Percentiles rank a stretch among this genome's conserved stretches.
phyloP scores from a whole-genome alignment of 2,797 vertebrate species.

The Lerista edwardsae region DNA sequence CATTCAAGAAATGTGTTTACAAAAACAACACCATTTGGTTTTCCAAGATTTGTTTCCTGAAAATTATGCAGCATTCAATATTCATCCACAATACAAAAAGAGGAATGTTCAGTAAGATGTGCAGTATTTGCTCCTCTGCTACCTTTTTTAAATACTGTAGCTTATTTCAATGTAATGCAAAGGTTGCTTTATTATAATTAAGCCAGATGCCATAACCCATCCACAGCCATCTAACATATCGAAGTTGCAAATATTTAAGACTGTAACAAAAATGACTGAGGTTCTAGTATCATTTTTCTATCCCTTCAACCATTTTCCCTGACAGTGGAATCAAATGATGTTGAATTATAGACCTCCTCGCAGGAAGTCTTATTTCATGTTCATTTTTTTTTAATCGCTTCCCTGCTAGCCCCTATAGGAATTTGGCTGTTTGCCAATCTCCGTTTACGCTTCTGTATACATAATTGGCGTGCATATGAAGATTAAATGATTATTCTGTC shows the following conservation, averaged over 20 bases:
- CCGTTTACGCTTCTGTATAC: conserved; percentile 68
- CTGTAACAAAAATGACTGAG: conserved; percentile 75
- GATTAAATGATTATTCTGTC: conserved; percentile 71
- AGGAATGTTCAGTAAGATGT: conserved; percentile 4
- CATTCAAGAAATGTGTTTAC: neutral
- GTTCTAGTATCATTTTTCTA: conserved; percentile 77
- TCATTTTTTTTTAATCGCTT: conserved; percentile 77
- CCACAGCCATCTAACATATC: conserved; percentile 67
- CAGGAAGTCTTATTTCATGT: conserved; percentile 79
- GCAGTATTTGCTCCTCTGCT: neutral
- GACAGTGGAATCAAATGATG: conserved; percentile 81
- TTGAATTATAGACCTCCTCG: conserved; percentile 80
- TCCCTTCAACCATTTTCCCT: conserved; percentile 76
- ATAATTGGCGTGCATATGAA: conserved; percentile 48
- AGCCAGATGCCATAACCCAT: conserved; percentile 62
- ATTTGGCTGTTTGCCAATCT: conserved; percentile 68
- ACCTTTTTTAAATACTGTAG: conserved; percentile 30
- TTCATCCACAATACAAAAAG: conserved; percentile 2
- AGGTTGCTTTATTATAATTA: conserved; percentile 67
- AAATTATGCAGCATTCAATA: conserved; percentile 30
- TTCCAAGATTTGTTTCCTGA: conserved; percentile 41
- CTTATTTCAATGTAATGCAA: conserved; percentile 62
- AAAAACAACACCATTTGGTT: neutral
- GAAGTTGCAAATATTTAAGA: conserved; percentile 79
- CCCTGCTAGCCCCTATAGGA: conserved; percentile 72